Conservation (phyloP, 2,888 invertebrate species). For the Cataglyphis rosenhaueri region DNA sequence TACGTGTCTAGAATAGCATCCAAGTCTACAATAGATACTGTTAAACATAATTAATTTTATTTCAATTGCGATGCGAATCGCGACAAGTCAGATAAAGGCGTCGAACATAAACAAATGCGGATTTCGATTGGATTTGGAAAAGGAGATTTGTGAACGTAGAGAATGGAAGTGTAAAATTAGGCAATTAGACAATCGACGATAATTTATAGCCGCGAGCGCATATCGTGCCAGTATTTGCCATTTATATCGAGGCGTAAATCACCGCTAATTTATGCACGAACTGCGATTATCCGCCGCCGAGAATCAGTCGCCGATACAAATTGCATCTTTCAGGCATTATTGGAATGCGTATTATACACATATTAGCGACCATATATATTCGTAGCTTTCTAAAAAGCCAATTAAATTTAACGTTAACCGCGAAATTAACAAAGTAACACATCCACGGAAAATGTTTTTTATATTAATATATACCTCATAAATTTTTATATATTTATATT, state of each 20-base stretch:
- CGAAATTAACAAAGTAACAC: constrained; percentile 19
- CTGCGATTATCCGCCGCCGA: constrained; percentile 67
- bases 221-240: constrained; percentile 60
- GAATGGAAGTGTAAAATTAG: constrained; percentile 44
- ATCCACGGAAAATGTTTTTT: not conserved
- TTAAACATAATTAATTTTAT: not conserved
- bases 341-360: constrained; percentile 30
- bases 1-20: not conserved
- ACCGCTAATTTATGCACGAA: constrained; percentile 73
- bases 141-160: not conserved
- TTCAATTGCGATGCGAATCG: constrained; percentile 10
- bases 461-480: not conserved
- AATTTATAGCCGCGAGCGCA: constrained; percentile 69
- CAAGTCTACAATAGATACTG: not conserved
- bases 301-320: constrained; percentile 72
- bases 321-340: constrained; percentile 58
- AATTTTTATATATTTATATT: not conserved
- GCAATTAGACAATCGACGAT: constrained; percentile 69
- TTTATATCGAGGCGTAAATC: constrained; percentile 75
- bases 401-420: not conserved
- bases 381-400: not conserved
- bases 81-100: not conserved
- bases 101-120: not conserved
- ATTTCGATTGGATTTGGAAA: not conserved
- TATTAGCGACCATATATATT: not conserved